These are phyloP conservation scores for Seladonia tumulorum DNA, from an alignment of 2,888 invertebrate species.

Conservation along the genomic window DNA sequence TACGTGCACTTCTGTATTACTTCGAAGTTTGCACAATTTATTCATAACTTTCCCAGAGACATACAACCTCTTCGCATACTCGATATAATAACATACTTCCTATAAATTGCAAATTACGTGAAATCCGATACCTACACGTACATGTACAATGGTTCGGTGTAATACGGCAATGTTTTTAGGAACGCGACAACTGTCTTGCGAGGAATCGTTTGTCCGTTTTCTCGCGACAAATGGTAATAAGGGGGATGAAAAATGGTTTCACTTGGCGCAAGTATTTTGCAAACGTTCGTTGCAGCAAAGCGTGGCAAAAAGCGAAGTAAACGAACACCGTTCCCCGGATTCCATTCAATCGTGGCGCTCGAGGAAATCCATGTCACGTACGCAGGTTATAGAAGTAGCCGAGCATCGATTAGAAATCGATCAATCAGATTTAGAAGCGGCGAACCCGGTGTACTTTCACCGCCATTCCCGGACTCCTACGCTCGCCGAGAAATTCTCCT, in stretches of 20 bases:
- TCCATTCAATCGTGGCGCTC: slow-evolving; percentile 23
- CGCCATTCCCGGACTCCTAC: slow-evolving; percentile 63
- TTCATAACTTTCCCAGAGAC: neutral
- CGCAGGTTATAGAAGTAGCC: slow-evolving; percentile 22
- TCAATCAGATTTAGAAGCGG: slow-evolving; percentile 68
- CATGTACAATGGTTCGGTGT: neutral
- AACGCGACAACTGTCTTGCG: neutral
- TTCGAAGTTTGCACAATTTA: neutral
- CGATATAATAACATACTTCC: neutral
- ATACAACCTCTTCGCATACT: neutral
- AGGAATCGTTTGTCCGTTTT: neutral
- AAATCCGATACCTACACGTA: neutral
- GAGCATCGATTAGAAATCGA: slow-evolving; percentile 66
- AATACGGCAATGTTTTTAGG: neutral
- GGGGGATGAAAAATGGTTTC: neutral
- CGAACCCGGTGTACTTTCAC: slow-evolving; percentile 69
- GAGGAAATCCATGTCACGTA: slow-evolving; percentile 42
- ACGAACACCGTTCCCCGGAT: slow-evolving; percentile 33
- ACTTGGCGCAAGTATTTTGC: neutral
- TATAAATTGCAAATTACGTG: neutral
- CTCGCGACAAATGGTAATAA: neutral
- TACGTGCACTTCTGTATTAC: neutral
- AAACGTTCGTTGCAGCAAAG: slow-evolving; percentile 1
- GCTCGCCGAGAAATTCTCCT: slow-evolving; percentile 61
- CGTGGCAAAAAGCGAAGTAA: slow-evolving; percentile 4